Conservation (phyloP, 1,140 invertebrate species). For the Sycophila sp. region DNA sequence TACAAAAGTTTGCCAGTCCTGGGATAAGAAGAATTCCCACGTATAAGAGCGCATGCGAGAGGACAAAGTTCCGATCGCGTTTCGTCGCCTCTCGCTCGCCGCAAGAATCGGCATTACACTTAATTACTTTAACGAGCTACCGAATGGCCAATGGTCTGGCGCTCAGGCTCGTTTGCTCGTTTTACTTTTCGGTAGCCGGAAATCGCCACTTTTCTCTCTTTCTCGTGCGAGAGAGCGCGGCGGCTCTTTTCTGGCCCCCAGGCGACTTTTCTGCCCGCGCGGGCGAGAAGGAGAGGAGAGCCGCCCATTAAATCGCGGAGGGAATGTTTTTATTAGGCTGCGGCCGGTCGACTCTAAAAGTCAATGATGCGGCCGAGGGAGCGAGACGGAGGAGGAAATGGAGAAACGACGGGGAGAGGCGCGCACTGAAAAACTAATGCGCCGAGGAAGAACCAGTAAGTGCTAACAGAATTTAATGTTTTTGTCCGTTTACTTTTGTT, state of each 20-base stretch:
- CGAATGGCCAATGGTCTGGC: conserved; percentile 4
- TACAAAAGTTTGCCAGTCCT: no score
- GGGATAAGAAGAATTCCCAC: conserved; percentile 35
- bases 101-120: conserved; percentile 18
- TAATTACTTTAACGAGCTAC: conserved; percentile 40
- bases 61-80: no score
- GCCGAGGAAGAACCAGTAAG: no score
- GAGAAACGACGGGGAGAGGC: no score
- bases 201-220: conserved; percentile 20
- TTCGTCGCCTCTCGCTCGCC: background rate
- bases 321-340: conserved; percentile 19
- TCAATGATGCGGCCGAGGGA: background rate
- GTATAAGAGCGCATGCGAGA: conserved; percentile 1
- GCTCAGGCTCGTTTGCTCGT: background rate
- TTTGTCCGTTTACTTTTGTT: no score
- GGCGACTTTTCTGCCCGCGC: background rate
- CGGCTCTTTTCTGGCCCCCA: background rate
- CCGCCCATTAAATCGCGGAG: conserved; percentile 7
- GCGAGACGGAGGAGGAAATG: background rate
- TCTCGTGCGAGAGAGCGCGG: background rate
- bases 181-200: conserved; percentile 37
- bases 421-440: no score
- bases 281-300: no score
- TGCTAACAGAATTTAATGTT: no score
- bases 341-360: conserved; percentile 6